Base-by-base conservation (phyloP, 2,888 invertebrate genomes). In the Oxytorus armatus region DNA sequence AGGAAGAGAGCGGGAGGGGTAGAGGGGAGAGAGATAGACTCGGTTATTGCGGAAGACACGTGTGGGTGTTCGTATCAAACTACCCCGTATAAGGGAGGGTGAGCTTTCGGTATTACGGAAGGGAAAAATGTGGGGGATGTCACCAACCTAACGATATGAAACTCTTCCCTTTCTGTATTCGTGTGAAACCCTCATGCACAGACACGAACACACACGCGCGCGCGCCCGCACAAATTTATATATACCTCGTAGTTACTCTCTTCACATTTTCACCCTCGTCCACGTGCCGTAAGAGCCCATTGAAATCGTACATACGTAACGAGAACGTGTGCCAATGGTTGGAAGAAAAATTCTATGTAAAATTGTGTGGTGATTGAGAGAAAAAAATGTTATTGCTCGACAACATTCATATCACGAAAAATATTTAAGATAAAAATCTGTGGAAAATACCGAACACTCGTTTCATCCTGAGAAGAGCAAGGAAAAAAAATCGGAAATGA, bases 41-140 rank as follows among this genome's bases (percentile, higher is more conserved):
- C 57, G 68, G 49, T 69, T 68, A 77, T 79, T 76, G 61, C 63
- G 53, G 42, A 81, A 65, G 82, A 80, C 84, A 84, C 84, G 82
- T 83, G 84, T 77, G 82, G 72, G 82, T 57, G 79, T 74, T 79
- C 69, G 42, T 74, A 75, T 74, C 59, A 76, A 69, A 36, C 73
- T 55, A 68, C 53, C 75, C 44, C 59, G 7, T 21, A 36, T 11
- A 49, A n/a, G 65, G 73, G 83, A 79, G 79, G 78, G 65, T 69
- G 63, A 51, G 76, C 61, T 61, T 75, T 74, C 77, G 29, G n/a
- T 39, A 61, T 74, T 66, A 29, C 49, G 21, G 57, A 53, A 73
- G 74, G 63, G 63, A 74, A 63, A 76, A 68, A 81, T 68, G 76
- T 69, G 74, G 78, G n/a, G 79, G 77, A 69, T 77, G 73, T 77